Evolutionary conservation across 2,797 vertebrate species (phyloP), one percentile per base, ranked within the genome.

Genomic region (Sebastes umbrosus): DNA sequence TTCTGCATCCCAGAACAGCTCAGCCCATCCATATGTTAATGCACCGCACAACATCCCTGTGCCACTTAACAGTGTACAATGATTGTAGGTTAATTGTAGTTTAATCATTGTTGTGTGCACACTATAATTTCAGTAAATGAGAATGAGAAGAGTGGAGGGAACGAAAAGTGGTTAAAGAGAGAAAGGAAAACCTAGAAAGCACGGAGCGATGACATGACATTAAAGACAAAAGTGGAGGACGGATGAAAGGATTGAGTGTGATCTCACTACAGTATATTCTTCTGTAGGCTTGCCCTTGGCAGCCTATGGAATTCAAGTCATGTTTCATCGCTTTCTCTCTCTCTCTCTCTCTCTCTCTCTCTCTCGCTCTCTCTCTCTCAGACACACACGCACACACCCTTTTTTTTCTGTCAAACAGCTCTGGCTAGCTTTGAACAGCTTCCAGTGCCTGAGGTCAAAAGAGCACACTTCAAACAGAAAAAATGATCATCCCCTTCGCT

Each of bases 401-500:
- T n/a, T 1, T 9, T 34, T 63, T 22, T 65, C 66, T 16, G 43
- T 72, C 69, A 46, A 54, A 69, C 66, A 55, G 54, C 69, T 77
- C 74, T 22, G 46, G 39, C 55, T 59, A 50, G 59, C 78, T 79
- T 88, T 91, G 77, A 90, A 87, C 78, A 73, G 46, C 57, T 82
- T 87, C 69, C 34, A 66, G 39, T 18, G 88, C 77, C 87, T 75
- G 77, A 79, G 83, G 91, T 93, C 82, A 79, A 79, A 84, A 66
- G 71, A 63, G 73, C 75, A 67, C n/a, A 39, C 72, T 82, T 92
- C 85, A 83, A 84, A 88, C 32, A 22, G 67, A 58, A 74, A 70
- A 75, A n/a, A 4, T 12, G 0, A 63, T 80, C 5, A 9, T 66
- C 16, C 52, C 29, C 69, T 79, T 31, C 4, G 4, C 64, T 83